Base-by-base conservation (phyloP, 2,113 vertebrate genomes). In the Brachirus orientalis region DNA sequence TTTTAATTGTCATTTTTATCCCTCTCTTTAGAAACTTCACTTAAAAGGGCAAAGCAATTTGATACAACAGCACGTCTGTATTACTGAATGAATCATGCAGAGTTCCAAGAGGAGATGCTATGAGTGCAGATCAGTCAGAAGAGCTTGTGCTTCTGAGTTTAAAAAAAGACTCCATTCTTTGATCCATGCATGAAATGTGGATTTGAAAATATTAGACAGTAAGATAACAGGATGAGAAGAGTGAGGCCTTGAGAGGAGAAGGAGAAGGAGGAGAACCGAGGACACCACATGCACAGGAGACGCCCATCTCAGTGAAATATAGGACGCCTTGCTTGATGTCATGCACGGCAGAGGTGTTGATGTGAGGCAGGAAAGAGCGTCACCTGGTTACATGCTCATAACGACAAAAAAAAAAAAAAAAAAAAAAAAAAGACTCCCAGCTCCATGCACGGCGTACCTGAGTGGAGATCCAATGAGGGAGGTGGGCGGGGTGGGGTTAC, bases 381-480 rank as follows among this genome's bases (percentile, higher is more conserved):
- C 63, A 5, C 63, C 75, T 76, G 75, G 68, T 37, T 64, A 58
- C 75, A 84, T 85, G 84, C 70, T 80, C 52, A 76, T n/a, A 62
- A 72, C 82, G 79, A 64, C 68, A 50, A 35, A 66, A 63, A 57
- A 81, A 64, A 68, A 50, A 35, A 66, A 63, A 57, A 19, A 40
- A 35, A 33, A 43, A 57, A 36, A 45, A 77, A 63, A 10, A 59
- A 1, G 50, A 52, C n/a, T 48, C 50, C 41, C 63, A 16, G 64
- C 69, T 80, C 90, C 92, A 81, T 93, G 89, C 88, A 92, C 90
- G 92, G 82, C 92, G 72, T 98, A 99, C 98, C 98, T 99, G 92
- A 98, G 96, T 88, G 97, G 97, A 82, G 98, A 97, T 95, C 97
- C 98, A 90, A 99, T 95, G 94, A 99, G 95, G 85, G 98, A 97